Percentiles rank a stretch among this genome's conserved stretches.
These are phyloP conservation scores for Stomorhina lunata DNA, from an alignment of 2,888 invertebrate genomes.

Conservation along the genomic window DNA sequence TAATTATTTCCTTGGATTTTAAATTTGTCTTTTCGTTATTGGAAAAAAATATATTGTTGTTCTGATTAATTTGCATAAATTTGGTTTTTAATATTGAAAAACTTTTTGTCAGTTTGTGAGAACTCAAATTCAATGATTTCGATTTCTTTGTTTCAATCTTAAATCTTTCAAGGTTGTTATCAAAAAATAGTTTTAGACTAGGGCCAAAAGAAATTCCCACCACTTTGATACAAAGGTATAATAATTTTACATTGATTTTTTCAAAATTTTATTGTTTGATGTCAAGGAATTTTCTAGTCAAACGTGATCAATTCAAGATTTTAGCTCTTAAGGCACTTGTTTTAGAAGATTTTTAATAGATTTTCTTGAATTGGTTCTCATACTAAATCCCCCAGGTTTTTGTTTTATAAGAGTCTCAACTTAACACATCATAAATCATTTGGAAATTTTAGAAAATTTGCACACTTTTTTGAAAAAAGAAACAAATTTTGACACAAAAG, in stretches of 20 bases:
- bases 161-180: conserved; percentile 46
- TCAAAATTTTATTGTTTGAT: not conserved
- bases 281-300: conserved; percentile 15
- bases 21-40: too few relatives aligned
- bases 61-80: conserved; percentile 64
- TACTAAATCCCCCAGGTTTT: conserved; percentile 6
- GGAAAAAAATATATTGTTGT: conserved; percentile 41
- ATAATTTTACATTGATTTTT: conserved; percentile 17
- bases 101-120: conserved; percentile 34
- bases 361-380: not conserved
- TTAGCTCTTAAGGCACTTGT: conserved; percentile 49
- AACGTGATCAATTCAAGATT: conserved; percentile 20
- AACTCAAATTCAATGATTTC: conserved; percentile 47
- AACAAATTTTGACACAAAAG: too few relatives aligned
- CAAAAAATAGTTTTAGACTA: conserved; percentile 14
- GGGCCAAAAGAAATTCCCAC: conserved; percentile 20
- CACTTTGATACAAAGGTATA: conserved; percentile 3
- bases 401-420: conserved; percentile 30
- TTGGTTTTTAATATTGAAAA: conserved; percentile 43
- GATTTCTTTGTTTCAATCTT: not conserved
- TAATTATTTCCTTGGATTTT: conserved; percentile 48
- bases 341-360: conserved; percentile 6
- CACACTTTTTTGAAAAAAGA: too few relatives aligned
- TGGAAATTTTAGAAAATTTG: not conserved
- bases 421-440: conserved; percentile 65